phyloP scores from a whole-genome alignment of 2,888 invertebrate genomes.

The Trichopoda pennipes region DNA sequence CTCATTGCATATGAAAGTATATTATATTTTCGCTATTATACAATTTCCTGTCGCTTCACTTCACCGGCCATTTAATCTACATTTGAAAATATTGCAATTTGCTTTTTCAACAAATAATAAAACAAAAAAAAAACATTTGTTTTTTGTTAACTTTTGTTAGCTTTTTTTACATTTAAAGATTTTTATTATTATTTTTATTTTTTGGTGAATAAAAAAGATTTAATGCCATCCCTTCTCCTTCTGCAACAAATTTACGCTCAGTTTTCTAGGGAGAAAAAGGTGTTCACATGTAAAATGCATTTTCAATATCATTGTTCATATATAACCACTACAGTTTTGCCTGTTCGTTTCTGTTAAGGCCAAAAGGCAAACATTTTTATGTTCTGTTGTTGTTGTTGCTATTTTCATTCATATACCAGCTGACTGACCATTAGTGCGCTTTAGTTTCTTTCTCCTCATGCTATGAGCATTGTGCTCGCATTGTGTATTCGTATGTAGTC shows the following conservation, averaged over 20 bases:
- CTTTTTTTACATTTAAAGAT: slow-evolving; percentile 46
- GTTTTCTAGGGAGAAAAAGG: slow-evolving; percentile 44
- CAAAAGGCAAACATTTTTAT: slow-evolving; percentile 61
- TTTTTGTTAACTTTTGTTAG: slow-evolving; percentile 59
- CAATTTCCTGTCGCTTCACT: slow-evolving; percentile 36
- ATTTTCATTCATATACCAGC: slow-evolving; percentile 44
- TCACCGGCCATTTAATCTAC: slow-evolving; percentile 35
- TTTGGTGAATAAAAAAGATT: slow-evolving; percentile 54
- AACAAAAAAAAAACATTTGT: slow-evolving; percentile 43
- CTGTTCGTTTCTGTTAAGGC: slow-evolving; percentile 47
- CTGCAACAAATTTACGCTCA: not conserved
- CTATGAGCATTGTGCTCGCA: slow-evolving; percentile 7
- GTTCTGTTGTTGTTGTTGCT: slow-evolving; percentile 45
- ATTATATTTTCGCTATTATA: slow-evolving; percentile 43
- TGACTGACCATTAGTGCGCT: slow-evolving; percentile 58
- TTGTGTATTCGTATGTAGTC: slow-evolving; percentile 35
- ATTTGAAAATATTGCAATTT: slow-evolving; percentile 50
- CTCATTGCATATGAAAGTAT: slow-evolving; percentile 40
- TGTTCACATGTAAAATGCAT: slow-evolving; percentile 66
- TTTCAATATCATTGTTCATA: slow-evolving; percentile 20
- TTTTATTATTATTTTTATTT: slow-evolving; percentile 54
- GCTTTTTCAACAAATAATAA: slow-evolving; percentile 13
- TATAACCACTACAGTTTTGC: slow-evolving; percentile 28
- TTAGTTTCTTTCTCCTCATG: slow-evolving; percentile 23
- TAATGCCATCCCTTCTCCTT: slow-evolving; percentile 11